Base-by-base conservation (phyloP, 2,797 vertebrate species). In the Clarias pachynema region DNA sequence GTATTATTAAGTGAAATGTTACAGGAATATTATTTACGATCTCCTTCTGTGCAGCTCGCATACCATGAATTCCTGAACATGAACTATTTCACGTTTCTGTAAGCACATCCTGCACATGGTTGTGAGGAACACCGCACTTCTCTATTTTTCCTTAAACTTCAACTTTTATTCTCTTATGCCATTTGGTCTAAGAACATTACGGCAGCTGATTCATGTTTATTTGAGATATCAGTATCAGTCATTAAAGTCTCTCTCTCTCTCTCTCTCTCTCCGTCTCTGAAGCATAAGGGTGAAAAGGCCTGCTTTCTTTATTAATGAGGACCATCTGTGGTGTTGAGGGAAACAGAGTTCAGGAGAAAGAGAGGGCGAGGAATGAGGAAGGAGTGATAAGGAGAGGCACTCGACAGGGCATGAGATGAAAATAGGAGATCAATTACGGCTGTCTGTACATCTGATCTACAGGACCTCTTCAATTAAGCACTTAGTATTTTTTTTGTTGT, bases 271-370 rank as follows among this genome's bases (percentile, higher is more conserved):
- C 57, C 63, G 66, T 84, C 86, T 88, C 86, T 81, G 63, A 60
- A 72, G 74, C 87, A 87, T 75, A 84, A 84, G 83, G 89, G 84
- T 89, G 87, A 89, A 86, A 53, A 88, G 86, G 85, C 84, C 88
- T 89, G 85, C 86, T 87, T 89, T 89, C 89, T 89, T 88, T 89
- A 89, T 90, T 91, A 90, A 91, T 90, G 89, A 91, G 89, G 83
- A 86, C 89, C 89, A 90, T 91, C 89, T 91, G 89, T 89, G 89
- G 83, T 84, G 81, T 85, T 62, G 83, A 85, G 73, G 40, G 79
- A 88, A 80, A 79, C 29, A 82, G 16, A 84, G 79, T 53, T 53
- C 49, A 53, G 79, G 72, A 40, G 59, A n/a, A 53, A 9, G 59
- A 5, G 34, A 18, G 49, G n/a, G 6, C 2, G 44, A 59, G 44